phyloP scores from a whole-genome alignment of 2,113 vertebrate genomes.

The Pelmatolapia mariae region DNA sequence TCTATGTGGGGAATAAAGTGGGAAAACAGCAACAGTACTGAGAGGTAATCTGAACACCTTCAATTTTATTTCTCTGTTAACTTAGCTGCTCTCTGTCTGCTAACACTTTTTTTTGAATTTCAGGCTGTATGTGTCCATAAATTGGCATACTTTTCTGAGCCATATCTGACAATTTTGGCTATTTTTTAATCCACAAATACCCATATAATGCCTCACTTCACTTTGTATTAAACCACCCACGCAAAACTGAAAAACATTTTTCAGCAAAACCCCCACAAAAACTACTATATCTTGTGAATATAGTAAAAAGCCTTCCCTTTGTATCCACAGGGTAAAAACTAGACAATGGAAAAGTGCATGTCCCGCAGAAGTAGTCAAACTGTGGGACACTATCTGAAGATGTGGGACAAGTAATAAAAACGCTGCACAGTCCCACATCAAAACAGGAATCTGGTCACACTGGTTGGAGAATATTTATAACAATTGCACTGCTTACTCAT shows the following conservation, averaged over 20 bases:
- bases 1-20: background rate
- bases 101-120: background rate
- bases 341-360: background rate
- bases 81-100: no score
- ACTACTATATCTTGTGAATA: background rate
- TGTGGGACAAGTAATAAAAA: background rate
- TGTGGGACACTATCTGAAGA: background rate
- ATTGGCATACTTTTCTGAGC: background rate
- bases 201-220: background rate
- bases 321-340: background rate
- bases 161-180: background rate
- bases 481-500: background rate
- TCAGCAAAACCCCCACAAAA: background rate
- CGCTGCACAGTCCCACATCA: background rate
- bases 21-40: background rate
- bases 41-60: background rate
- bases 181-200: background rate
- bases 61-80: background rate
- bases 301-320: background rate
- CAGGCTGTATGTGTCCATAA: background rate
- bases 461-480: background rate
- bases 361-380: background rate
- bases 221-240: background rate
- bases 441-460: background rate
- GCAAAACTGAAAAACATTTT: background rate